Conservation (phyloP, 2,888 invertebrate species). For the Heliconius sara region DNA sequence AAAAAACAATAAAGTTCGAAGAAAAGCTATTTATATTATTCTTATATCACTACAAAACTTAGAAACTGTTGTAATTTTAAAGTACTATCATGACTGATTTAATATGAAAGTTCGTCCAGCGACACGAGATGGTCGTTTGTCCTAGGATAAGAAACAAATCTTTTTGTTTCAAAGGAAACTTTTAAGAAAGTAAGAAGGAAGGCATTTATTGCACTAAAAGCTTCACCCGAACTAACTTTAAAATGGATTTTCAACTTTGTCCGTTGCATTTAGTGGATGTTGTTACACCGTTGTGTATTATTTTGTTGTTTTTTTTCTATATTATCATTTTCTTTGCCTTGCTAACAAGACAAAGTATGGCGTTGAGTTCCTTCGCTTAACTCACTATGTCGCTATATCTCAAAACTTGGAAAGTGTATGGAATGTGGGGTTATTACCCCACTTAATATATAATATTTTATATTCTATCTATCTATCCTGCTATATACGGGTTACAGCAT, state of each 20-base stretch:
- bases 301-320: not conserved
- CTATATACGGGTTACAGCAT: too few species aligned
- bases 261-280: slow-evolving; percentile 73
- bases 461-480: too few species aligned
- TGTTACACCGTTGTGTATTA: slow-evolving; percentile 62
- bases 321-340: too few species aligned
- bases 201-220: slow-evolving; percentile 84
- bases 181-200: slow-evolving; percentile 82
- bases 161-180: slow-evolving; percentile 81
- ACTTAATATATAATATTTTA: too few species aligned
- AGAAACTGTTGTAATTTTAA: slow-evolving; percentile 41
- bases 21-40: not conserved
- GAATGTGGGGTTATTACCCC: too few species aligned
- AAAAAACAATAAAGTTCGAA: not conserved
- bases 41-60: slow-evolving; percentile 13
- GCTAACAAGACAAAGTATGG: too few species aligned
- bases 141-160: slow-evolving; percentile 76
- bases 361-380: too few species aligned
- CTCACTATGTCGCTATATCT: too few species aligned
- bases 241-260: slow-evolving; percentile 82
- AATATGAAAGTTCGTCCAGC: slow-evolving; percentile 51
- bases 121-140: slow-evolving; percentile 66
- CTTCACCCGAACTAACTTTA: slow-evolving; percentile 76
- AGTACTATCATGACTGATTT: slow-evolving; percentile 49
- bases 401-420: too few species aligned